These are phyloP conservation scores for Neuroscelio doddi DNA, from an alignment of 2,888 invertebrate genomes.

Conservation along the genomic window DNA sequence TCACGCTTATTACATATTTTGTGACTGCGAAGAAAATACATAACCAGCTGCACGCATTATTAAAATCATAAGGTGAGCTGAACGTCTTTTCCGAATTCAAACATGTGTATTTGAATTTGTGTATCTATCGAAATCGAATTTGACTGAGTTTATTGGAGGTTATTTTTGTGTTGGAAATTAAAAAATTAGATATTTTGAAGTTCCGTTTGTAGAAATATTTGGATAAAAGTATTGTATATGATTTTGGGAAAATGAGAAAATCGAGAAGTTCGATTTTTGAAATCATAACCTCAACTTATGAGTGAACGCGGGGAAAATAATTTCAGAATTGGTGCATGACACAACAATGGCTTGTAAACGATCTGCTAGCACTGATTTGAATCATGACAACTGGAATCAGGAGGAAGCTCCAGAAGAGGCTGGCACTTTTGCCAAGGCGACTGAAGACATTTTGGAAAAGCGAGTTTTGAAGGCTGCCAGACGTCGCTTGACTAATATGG, in stretches of 20 bases:
- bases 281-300: background rate
- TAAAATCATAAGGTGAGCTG: no score
- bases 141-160: no score
- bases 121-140: no score
- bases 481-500: constrained; percentile 74
- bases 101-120: no score
- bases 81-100: no score
- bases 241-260: background rate
- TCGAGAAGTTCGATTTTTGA: background rate
- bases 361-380: constrained; percentile 82
- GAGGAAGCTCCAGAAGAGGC: constrained; percentile 85
- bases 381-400: constrained; percentile 89
- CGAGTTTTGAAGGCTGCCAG: constrained; percentile 87
- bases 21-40: no score
- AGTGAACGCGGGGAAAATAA: background rate
- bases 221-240: no score
- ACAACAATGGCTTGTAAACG: constrained; percentile 82
- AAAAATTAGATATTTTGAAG: no score
- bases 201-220: no score
- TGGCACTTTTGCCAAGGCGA: constrained; percentile 81
- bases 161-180: no score
- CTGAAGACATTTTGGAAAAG: constrained; percentile 81
- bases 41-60: no score
- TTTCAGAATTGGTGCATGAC: constrained; percentile 16
- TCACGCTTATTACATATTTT: no score